phyloP scores from a whole-genome alignment of 2,888 invertebrate genomes.

The Pristionchus exspectatus region DNA sequence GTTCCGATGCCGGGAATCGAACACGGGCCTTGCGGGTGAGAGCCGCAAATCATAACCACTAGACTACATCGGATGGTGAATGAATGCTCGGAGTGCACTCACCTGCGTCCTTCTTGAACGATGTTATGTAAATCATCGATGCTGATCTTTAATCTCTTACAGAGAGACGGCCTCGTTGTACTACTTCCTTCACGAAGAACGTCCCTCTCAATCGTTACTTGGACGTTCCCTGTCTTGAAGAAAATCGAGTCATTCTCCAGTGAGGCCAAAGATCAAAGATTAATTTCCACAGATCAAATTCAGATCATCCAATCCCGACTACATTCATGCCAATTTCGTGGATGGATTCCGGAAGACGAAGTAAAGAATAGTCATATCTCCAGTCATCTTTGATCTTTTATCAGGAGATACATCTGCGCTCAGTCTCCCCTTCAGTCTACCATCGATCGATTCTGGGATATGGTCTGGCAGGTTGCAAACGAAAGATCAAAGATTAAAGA shows the following conservation, averaged over 20 bases:
- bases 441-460: conserved; percentile 54
- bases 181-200: conserved; percentile 45
- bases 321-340: conserved; percentile 52
- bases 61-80: conserved; percentile 61
- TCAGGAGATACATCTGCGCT: conserved; percentile 54
- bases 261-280: conserved; percentile 28
- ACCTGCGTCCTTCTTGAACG: background rate
- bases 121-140: background rate
- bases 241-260: conserved; percentile 44
- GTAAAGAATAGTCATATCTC: background rate
- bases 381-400: conserved; percentile 7
- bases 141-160: conserved; percentile 15
- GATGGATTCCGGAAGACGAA: conserved; percentile 53
- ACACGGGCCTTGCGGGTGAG: conserved; percentile 72
- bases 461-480: conserved; percentile 54
- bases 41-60: conserved; percentile 71
- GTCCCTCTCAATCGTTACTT: conserved; percentile 50
- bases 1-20: conserved; percentile 70
- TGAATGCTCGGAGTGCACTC: background rate
- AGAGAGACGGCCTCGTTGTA: conserved; percentile 42
- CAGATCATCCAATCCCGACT: conserved; percentile 46
- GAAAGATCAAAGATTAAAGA: conserved; percentile 32
- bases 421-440: conserved; percentile 45
- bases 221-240: conserved; percentile 50
- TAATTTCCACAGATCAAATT: background rate